A percentile compares a stretch with the other conserved stretches of the same genome.
Conservation (phyloP, 2,888 invertebrate genomes). For the Ormia ochracea region DNA sequence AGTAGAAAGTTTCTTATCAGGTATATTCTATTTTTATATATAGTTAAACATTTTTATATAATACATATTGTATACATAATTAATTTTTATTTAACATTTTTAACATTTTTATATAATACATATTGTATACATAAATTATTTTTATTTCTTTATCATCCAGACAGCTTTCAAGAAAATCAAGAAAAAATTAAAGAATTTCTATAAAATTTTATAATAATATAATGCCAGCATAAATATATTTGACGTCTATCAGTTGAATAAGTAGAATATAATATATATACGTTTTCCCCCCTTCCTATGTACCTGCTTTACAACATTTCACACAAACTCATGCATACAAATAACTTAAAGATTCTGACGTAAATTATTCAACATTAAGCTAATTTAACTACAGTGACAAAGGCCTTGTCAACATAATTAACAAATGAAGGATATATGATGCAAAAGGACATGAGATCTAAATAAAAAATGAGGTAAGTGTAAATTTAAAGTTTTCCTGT, state of each 20-base stretch:
- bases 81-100: too few species aligned
- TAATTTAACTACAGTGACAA: conserved; percentile 11
- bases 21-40: background rate
- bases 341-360: conserved; percentile 18
- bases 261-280: background rate
- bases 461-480: conserved; percentile 39
- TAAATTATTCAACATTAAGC: conserved; percentile 47
- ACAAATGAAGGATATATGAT: background rate
- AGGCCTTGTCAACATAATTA: conserved; percentile 18
- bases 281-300: background rate
- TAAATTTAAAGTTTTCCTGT: background rate
- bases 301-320: background rate
- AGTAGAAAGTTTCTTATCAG: background rate
- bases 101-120: too few species aligned
- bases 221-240: background rate
- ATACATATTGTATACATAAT: background rate
- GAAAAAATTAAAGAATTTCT: background rate
- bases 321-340: background rate
- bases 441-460: background rate
- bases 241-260: background rate
- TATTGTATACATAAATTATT: background rate
- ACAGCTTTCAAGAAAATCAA: background rate
- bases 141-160: background rate
- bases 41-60: background rate
- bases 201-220: background rate